Conservation (phyloP, 2,113 vertebrate genomes). For the Nothobranchius kuhntae region DNA sequence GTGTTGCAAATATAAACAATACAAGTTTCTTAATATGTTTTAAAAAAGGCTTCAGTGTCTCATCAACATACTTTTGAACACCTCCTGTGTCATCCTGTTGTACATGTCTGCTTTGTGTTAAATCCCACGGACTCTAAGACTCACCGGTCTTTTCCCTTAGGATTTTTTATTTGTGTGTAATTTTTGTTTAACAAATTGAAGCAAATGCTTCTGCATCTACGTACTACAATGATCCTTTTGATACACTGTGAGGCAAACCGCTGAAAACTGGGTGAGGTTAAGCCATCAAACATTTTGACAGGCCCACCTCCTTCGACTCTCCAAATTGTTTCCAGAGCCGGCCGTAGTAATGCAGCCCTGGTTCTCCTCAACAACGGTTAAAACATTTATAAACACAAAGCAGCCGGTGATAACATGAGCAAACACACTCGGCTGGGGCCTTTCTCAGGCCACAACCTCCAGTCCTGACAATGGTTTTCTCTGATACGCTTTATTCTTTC, state of each 20-base stretch:
- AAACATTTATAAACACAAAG: slow-evolving; percentile 65
- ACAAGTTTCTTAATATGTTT: not conserved
- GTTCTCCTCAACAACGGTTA: slow-evolving; percentile 55
- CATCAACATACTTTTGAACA: not conserved
- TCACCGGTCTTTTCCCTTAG: slow-evolving; percentile 17
- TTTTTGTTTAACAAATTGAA: slow-evolving; percentile 2
- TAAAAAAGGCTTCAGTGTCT: not conserved
- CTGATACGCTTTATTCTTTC: not conserved
- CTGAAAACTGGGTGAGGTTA: slow-evolving; percentile 32
- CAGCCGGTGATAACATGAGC: slow-evolving; percentile 50
- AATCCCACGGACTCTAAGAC: not conserved
- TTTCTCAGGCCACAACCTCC: slow-evolving; percentile 39
- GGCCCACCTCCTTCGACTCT: slow-evolving; percentile 12
- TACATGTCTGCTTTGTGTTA: not conserved
- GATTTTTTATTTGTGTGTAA: slow-evolving; percentile 23
- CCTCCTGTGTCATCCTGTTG: not conserved
- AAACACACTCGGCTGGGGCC: slow-evolving; percentile 50
- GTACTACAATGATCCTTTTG: slow-evolving; percentile 15
- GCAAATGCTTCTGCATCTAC: slow-evolving; percentile 28
- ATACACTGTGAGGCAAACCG: slow-evolving; percentile 38
- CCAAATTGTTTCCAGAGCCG: slow-evolving; percentile 15
- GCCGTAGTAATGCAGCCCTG: slow-evolving; percentile 17
- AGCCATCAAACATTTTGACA: slow-evolving; percentile 19
- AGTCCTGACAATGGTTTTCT: slow-evolving; percentile 18
- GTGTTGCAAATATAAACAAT: not conserved